phyloP scores from a whole-genome alignment of 1,140 invertebrate genomes.

The Arion vulgaris region DNA sequence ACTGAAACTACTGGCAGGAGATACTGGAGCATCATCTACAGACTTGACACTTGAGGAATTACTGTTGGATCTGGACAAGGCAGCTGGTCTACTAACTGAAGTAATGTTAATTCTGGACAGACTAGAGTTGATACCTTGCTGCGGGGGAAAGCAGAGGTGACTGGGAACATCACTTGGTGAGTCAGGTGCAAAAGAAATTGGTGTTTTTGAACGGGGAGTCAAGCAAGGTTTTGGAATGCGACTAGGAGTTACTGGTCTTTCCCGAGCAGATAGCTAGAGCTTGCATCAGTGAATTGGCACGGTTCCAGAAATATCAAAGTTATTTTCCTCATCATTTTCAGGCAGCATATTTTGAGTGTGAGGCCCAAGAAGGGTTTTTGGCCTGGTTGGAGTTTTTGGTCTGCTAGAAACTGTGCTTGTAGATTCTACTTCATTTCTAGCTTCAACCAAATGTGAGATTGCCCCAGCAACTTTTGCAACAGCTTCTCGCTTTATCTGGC shows the following conservation, averaged over 20 bases:
- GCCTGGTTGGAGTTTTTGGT: constrained; percentile 41
- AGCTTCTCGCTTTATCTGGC: constrained; percentile 34
- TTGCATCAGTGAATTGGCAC: not conserved
- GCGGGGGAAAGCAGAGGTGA: not conserved
- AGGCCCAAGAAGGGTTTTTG: constrained; percentile 26
- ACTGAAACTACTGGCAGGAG: constrained; percentile 45
- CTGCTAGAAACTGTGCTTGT: not conserved
- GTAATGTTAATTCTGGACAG: not conserved
- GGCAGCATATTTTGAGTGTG: not conserved
- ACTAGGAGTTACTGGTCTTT: constrained; percentile 36
- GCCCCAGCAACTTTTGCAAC: constrained; percentile 37
- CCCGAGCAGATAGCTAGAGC: not conserved
- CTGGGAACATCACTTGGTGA: not conserved
- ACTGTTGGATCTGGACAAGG: constrained; percentile 33
- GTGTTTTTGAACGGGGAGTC: constrained; percentile 49
- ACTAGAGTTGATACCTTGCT: not conserved
- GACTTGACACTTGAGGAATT: constrained; percentile 29
- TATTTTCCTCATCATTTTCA: constrained; percentile 28
- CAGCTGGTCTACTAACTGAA: not conserved
- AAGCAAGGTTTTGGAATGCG: constrained; percentile 43
- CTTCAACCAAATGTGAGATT: constrained; percentile 35
- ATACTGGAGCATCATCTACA: constrained; percentile 22
- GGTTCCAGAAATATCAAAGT: not conserved
- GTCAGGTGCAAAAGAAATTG: not conserved
- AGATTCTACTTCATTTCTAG: constrained; percentile 1